Conservation (phyloP, 2,888 invertebrate species). For the Oscheius sp. region DNA sequence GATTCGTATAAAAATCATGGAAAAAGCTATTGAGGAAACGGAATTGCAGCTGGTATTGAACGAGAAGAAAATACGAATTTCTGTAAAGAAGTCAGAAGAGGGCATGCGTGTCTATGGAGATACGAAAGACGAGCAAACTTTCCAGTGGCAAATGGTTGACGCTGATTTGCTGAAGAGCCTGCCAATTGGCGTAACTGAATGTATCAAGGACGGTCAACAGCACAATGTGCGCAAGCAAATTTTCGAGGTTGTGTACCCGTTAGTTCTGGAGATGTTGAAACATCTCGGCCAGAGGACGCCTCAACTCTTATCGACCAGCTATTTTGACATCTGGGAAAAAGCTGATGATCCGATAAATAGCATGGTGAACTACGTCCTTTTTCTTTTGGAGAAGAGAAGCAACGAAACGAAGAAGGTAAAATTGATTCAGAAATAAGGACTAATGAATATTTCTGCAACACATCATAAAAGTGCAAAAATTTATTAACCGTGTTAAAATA, state of each 20-base stretch:
- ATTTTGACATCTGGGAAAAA: neutral
- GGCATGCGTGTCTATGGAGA: neutral
- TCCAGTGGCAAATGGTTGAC: neutral
- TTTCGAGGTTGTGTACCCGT: neutral
- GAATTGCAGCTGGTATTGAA: neutral
- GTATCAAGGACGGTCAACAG: neutral
- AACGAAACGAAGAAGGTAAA: too few relatives aligned
- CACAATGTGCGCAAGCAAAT: neutral
- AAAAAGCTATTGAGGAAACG: neutral
- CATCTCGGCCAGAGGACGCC: neutral
- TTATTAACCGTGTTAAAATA: too few relatives aligned
- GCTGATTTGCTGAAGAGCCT: neutral
- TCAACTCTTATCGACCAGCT: neutral
- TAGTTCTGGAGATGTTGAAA: neutral
- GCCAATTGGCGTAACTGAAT: neutral
- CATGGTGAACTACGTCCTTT: neutral
- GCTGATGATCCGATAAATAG: neutral
- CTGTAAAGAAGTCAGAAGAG: neutral
- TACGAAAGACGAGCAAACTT: neutral
- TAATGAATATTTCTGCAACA: too few relatives aligned
- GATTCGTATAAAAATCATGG: neutral
- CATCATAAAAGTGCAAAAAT: too few relatives aligned
- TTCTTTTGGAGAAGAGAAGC: neutral
- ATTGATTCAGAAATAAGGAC: too few relatives aligned
- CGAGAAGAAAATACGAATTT: neutral